Percentiles rank a stretch among this genome's conserved stretches.
Conservation (phyloP, 2,888 invertebrate species). For the Tenthredo distinguenda region DNA sequence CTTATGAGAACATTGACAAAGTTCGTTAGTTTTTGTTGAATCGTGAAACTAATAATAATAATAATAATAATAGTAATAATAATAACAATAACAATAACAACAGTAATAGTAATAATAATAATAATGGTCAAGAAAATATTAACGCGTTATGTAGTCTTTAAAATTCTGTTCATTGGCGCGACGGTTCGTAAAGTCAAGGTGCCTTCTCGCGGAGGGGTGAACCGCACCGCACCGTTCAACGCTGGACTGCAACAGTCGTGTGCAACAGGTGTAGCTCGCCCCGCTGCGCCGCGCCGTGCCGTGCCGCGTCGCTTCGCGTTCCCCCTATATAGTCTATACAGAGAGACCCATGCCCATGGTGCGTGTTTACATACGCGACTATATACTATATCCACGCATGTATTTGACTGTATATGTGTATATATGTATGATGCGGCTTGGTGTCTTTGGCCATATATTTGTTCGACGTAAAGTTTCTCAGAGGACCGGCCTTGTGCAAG, state of each 20-base stretch:
- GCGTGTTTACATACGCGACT: background rate
- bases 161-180: slow-evolving; percentile 5
- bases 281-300: background rate
- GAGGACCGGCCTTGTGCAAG: background rate
- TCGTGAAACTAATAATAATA: background rate
- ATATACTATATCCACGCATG: background rate
- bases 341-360: background rate
- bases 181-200: slow-evolving; percentile 25
- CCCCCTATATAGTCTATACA: background rate
- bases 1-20: too few species aligned
- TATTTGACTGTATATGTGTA: background rate
- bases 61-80: background rate
- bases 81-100: background rate
- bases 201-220: slow-evolving; percentile 27
- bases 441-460: slow-evolving; percentile 3
- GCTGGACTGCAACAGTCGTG: slow-evolving; percentile 49
- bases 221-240: background rate
- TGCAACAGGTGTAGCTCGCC: slow-evolving; percentile 47
- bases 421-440: background rate
- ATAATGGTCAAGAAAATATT: background rate
- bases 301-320: background rate
- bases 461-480: background rate
- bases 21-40: too few species aligned
- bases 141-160: background rate
- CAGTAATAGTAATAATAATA: background rate